phyloP scores from a whole-genome alignment of 2,797 vertebrate genomes.

The Eulemur coronatus region DNA sequence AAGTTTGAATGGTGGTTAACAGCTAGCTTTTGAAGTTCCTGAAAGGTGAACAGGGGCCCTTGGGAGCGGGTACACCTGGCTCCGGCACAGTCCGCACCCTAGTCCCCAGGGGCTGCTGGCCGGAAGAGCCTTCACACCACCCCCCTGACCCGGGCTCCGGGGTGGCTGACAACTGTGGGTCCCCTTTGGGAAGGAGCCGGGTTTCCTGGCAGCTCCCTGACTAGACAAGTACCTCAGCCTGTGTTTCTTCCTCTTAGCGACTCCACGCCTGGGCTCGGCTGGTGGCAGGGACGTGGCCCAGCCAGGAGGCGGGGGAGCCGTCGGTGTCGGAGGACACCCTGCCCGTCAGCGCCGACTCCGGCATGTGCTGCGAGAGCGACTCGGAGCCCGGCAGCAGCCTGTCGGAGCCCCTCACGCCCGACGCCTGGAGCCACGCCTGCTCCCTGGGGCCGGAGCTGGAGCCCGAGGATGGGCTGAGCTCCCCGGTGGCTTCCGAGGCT shows the following conservation, averaged over 20 bases:
- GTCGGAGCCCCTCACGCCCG: conserved; percentile 77
- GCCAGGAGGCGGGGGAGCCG: conserved; percentile 62
- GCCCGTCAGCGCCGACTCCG: conserved; percentile 79
- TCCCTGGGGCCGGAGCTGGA: conserved; percentile 73
- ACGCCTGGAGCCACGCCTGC: conserved; percentile 73
- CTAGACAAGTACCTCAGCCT: background rate
- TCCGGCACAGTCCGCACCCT: rapidly evolving
- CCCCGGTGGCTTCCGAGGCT: background rate
- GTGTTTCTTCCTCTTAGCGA: conserved; percentile 70
- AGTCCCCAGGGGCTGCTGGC: background rate
- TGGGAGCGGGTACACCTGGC: background rate
- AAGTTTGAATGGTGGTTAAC: too few relatives aligned
- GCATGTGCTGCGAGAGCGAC: conserved; percentile 82
- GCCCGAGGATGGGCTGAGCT: conserved; percentile 66
- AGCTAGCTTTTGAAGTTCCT: background rate
- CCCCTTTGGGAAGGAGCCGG: background rate
- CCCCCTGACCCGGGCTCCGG: background rate
- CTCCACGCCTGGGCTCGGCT: conserved; percentile 82
- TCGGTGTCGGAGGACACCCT: conserved; percentile 70
- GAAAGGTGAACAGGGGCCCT: too few relatives aligned
- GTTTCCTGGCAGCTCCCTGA: background rate
- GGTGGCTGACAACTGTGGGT: background rate
- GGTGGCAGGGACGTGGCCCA: conserved; percentile 45
- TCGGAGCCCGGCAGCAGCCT: conserved; percentile 78
- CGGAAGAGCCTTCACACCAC: background rate